A percentile compares a stretch with the other conserved stretches of the same genome.
Conservation (phyloP, 1,140 invertebrate genomes). For the Acromyrmex heyeri region DNA sequence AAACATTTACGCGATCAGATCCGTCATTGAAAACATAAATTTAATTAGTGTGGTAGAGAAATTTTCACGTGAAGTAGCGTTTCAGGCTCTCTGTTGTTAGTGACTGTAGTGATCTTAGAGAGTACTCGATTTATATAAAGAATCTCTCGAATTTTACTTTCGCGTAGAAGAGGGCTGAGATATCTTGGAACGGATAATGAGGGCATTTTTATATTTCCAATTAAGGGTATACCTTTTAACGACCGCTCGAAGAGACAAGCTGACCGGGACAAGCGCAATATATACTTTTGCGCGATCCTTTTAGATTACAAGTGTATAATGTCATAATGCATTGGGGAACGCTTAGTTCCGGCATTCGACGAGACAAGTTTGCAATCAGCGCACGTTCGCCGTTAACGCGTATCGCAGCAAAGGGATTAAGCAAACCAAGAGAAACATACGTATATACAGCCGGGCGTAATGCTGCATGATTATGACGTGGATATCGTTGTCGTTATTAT, state of each 20-base stretch:
- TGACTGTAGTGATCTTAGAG: not conserved
- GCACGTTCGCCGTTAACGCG: not conserved
- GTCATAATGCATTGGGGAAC: constrained; percentile 1
- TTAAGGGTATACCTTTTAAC: not conserved
- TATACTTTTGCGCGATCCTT: not conserved
- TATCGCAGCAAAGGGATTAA: not conserved
- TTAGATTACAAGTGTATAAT: constrained; percentile 2
- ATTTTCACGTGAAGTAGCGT: constrained; percentile 1
- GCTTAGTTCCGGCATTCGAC: not conserved
- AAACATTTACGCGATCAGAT: not conserved
- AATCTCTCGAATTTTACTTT: constrained; percentile 21
- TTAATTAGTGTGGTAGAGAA: constrained; percentile 22
- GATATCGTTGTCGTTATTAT: constrained; percentile 24
- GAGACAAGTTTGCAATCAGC: constrained; percentile 33
- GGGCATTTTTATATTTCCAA: constrained; percentile 24
- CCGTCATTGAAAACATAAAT: constrained; percentile 2
- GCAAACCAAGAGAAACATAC: not conserved
- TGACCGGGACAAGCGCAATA: not conserved
- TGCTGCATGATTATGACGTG: constrained; percentile 19
- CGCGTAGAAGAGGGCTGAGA: not conserved
- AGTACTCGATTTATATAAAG: not conserved
- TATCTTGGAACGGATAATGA: not conserved
- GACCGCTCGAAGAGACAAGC: not conserved
- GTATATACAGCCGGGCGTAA: not conserved
- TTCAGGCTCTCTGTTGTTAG: not conserved